Base-by-base conservation (phyloP, 2,888 invertebrate species). In the Phyllotreta striolata region DNA sequence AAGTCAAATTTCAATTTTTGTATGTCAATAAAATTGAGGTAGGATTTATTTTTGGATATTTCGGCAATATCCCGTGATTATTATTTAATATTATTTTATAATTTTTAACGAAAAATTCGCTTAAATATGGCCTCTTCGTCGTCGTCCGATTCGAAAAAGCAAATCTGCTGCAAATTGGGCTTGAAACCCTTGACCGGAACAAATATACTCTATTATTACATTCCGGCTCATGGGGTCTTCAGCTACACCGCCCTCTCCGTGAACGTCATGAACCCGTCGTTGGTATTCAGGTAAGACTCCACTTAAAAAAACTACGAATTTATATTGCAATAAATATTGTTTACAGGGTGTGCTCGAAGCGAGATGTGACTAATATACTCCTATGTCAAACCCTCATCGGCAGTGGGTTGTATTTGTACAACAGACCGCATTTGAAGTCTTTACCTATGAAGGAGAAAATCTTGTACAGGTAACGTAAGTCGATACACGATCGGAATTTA, bases 231-330 rank as follows among this genome's bases (percentile, higher is more conserved):
- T 81, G 93, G 93, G 51, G 85, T 89, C 55, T 84, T 86, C 66
- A 90, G 91, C 79, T 93, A 93, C 81, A 89, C 90, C 74, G 89
- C 91, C 41, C 85, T 93, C 56, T 91, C 93, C 51, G 84, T 93
- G 52, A 91, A 91, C 83, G 91, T 93, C 57, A 92, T 93, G 91
- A 92, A 93, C 78, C 93, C 93, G 3, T 86, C 88, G 70, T 82
- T 93, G 71, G 85, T 91, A 74, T 85, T 90, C 73, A 90, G 90
- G 90, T 89, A 82, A 79, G 13, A 3, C 14, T 12, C 14, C 10
- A 49, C 24, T 24, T 24, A 8, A 1, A 10, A 34, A 47, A 6
- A 14, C 34, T 14, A 34, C 6, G n/a, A 38, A 14, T 35, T 10
- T n/a, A n/a, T 12, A 35, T 9, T 59, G 58, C 40, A 6, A 40